Conservation (phyloP, 2,888 invertebrate genomes). For the Drosophila bunnanda region DNA sequence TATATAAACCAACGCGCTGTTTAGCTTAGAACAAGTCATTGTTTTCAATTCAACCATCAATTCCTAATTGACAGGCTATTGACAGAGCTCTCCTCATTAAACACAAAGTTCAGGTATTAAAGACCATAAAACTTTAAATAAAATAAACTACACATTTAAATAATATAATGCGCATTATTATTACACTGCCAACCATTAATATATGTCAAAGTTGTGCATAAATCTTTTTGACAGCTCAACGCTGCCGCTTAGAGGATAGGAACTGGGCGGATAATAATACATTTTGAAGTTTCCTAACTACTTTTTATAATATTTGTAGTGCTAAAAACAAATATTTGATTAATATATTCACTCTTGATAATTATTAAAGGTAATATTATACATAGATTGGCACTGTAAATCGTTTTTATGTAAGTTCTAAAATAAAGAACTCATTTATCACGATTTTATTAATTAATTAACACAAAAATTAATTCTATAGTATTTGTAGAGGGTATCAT, state of each 20-base stretch:
- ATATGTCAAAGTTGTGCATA: slow-evolving; percentile 69
- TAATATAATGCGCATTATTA: slow-evolving; percentile 74
- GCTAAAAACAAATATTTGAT: too few species aligned
- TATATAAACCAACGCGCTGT: background rate
- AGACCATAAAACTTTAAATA: slow-evolving; percentile 16
- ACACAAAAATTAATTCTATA: background rate
- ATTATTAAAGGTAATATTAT: background rate
- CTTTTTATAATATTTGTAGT: background rate
- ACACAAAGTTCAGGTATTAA: slow-evolving; percentile 7
- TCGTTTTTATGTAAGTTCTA: background rate
- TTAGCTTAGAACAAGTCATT: slow-evolving; percentile 1
- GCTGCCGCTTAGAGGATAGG: slow-evolving; percentile 35
- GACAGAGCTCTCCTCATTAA: slow-evolving; percentile 12
- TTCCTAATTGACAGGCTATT: slow-evolving; percentile 17
- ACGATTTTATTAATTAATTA: background rate
- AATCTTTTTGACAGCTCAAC: slow-evolving; percentile 77
- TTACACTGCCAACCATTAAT: slow-evolving; percentile 65
- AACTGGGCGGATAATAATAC: background rate
- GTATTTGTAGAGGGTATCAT: slow-evolving; percentile 4
- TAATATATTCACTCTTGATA: background rate
- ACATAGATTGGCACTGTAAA: background rate
- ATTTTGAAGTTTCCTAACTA: background rate
- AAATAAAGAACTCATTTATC: background rate
- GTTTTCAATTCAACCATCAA: slow-evolving; percentile 3
- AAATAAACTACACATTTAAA: slow-evolving; percentile 57